A percentile compares a stretch with the other conserved stretches of the same genome.
Conservation (phyloP, 1,140 invertebrate genomes). For the Portunus trituberculatus region DNA sequence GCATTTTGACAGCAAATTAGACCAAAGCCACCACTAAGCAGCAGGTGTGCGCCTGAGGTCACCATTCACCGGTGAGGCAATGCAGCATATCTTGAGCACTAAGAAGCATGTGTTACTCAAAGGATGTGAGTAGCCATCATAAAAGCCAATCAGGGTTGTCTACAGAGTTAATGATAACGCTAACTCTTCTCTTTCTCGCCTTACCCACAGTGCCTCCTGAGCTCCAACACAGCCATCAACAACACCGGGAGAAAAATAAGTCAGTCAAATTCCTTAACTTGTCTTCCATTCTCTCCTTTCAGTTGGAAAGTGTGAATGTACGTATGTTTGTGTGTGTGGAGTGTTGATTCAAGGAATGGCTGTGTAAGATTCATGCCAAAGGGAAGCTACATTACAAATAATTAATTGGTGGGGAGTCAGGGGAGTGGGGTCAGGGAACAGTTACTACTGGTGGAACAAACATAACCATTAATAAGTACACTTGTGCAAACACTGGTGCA, state of each 20-base stretch:
- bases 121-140: not conserved
- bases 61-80: not conserved
- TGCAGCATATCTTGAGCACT: not conserved
- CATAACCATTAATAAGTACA: not conserved
- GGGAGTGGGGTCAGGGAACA: not conserved
- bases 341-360: not conserved
- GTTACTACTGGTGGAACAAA: not conserved
- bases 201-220: not conserved
- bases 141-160: not conserved
- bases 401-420: not conserved
- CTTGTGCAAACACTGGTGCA: not conserved
- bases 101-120: not conserved
- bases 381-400: not conserved
- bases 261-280: not conserved
- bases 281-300: not conserved
- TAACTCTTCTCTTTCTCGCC: not conserved
- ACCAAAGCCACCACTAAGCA: too few species aligned
- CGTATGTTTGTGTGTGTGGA: not conserved
- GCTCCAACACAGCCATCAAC: not conserved
- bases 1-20: too few species aligned
- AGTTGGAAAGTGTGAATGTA: not conserved
- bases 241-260: not conserved
- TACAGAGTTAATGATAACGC: not conserved
- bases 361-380: not conserved
- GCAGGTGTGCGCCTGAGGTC: too few species aligned